Base-by-base conservation (phyloP, 2,113 vertebrate species). In the Nothoprocta perdicaria region DNA sequence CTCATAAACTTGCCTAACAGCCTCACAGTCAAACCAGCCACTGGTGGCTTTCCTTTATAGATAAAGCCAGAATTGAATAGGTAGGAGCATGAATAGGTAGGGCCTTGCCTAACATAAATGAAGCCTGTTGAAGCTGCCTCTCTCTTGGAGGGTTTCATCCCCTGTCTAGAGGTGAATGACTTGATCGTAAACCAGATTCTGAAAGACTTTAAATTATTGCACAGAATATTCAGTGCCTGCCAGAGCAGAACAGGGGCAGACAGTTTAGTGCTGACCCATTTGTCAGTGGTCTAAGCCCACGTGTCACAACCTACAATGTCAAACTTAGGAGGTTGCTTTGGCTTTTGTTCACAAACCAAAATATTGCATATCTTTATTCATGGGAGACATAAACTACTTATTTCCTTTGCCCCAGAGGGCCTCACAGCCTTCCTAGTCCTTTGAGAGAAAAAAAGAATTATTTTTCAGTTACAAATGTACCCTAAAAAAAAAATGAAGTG, bases 281-380 rank as follows among this genome's bases (percentile, higher is more conserved):
- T 74, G 33, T 94, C 80, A 89, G 27, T 43, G 57, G 60, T 62
- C 58, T 85, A 69, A 73, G 55, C 21, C 38, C 55, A 71, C 24
- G 41, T 87, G 73, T 46, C 91, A 91, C 87, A 88, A 46, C 33
- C 55, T 31, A 72, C 65, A 74, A 88, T n/a, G 33, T 35, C 38
- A 85, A 88, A 89, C 92, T 94, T 94, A 77, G 0, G 5, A 91
- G 68, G 79, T 91, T 94, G 83, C 52, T 85, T 52, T 78, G 72
- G 89, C 55, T 69, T 91, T 80, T 71, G 27, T 77, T 85, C 82
- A 77, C 82, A 92, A 94, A 92, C 48, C 84, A 17, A 87, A 92
- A 80, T 65, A 72, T 80, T 95, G 89, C 72, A 83, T 88, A 78
- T 83, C 57, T 91, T 83, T 96, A 92, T 95, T 95, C 93, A 94